Base-by-base conservation (phyloP, 2,797 vertebrate species). In the Cygnus olor region DNA sequence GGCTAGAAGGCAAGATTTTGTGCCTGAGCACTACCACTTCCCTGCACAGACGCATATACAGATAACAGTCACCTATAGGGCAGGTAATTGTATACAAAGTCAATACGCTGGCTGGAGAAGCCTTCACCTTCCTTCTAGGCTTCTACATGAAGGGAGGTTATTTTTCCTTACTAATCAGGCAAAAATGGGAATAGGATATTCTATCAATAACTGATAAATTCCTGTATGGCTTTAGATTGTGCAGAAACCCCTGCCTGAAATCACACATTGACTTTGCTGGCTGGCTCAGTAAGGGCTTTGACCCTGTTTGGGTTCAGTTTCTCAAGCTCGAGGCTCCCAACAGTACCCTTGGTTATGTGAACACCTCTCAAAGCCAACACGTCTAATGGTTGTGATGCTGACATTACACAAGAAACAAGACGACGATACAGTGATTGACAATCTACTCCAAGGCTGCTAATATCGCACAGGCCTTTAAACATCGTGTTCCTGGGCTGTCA, bases 371-470 rank as follows among this genome's bases (percentile, higher is more conserved):
- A 70, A 81, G 36, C 27, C 63, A 65, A 65, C 40, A 44, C 28
- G 22, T 15, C 40, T 42, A 40, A 16, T 10, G 0, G 0, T 5
- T 27, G 14, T 7, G 12, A 64, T 30, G 3, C 20, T n/a, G 30
- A 42, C 45, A 22, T 42, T 7, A 36, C 0, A 0, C 14, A 10
- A 38, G 21, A 25, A 0, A 0, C 14, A 10, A n/a, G 20, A 20
- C 0, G 1, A 21, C 25, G 6, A 11, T 10, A 47, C 32, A 28
- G 4, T 6, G 32, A 60, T 32, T 25, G 14, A 63, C 38, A 32
- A 2, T 14, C 53, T 60, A 13, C 45, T 69, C 49, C 61, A 51
- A n/a, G 12, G 8, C 28, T 73, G 25, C 25, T 54, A 58, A 21
- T 27, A 30, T 17, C 21, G 19, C 22, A 13, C 0, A 65, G 34